Conservation (phyloP, 2,888 invertebrate genomes). For the Tetheella fluctuosa region DNA sequence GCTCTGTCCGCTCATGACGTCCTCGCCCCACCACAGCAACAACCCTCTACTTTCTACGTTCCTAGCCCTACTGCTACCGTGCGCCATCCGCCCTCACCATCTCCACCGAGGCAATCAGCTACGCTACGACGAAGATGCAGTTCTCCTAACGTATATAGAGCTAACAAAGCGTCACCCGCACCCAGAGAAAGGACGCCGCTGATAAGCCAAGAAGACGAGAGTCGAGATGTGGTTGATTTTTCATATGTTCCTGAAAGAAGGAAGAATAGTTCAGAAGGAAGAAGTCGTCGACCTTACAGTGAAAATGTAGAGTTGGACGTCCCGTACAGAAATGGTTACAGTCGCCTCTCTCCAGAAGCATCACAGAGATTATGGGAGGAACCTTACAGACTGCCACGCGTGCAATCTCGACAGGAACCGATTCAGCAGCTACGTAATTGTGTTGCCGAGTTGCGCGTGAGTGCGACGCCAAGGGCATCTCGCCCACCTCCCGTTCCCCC, state of each 20-base stretch:
- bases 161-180: slow-evolving; percentile 54
- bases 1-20: slow-evolving; percentile 89
- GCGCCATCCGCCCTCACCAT: slow-evolving; percentile 75
- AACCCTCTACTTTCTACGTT: slow-evolving; percentile 88
- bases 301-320: slow-evolving; percentile 75
- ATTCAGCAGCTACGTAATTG: slow-evolving; percentile 71
- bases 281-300: slow-evolving; percentile 74
- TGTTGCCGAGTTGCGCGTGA: slow-evolving; percentile 74
- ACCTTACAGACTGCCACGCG: slow-evolving; percentile 73
- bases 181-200: slow-evolving; percentile 64
- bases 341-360: slow-evolving; percentile 57
- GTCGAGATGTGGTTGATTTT: slow-evolving; percentile 71
- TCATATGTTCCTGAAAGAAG: slow-evolving; percentile 65
- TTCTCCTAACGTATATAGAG: slow-evolving; percentile 76
- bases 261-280: slow-evolving; percentile 58
- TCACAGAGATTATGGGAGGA: slow-evolving; percentile 74
- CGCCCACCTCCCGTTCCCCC: slow-evolving; percentile 73
- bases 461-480: slow-evolving; percentile 69
- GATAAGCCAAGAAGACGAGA: slow-evolving; percentile 70
- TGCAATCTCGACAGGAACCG: slow-evolving; percentile 71
- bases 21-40: slow-evolving; percentile 82
- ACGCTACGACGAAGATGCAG: slow-evolving; percentile 73
- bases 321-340: slow-evolving; percentile 73
- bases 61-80: slow-evolving; percentile 83
- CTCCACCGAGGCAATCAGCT: slow-evolving; percentile 65